Percentiles rank a stretch among this genome's conserved stretches.
These are phyloP conservation scores for Trididemnum clinides DNA, from an alignment of 23 tunicate species.

Conservation along the genomic window DNA sequence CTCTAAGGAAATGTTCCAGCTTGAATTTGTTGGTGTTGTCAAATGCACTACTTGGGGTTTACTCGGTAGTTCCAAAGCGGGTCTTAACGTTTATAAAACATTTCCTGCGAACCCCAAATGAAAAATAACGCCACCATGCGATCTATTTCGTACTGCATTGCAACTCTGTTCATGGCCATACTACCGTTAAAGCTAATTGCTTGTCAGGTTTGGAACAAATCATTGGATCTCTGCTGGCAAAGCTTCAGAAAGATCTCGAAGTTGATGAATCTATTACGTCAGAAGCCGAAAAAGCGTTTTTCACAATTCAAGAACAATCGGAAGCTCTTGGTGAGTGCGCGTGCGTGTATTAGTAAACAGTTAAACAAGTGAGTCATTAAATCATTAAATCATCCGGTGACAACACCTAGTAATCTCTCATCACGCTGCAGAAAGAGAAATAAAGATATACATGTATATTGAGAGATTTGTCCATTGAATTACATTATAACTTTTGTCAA, in stretches of 20 bases:
- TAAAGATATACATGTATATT: no score
- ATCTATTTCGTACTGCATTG: not conserved
- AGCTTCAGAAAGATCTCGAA: constrained; percentile 86
- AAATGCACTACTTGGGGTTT: not conserved
- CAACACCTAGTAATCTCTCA: no score
- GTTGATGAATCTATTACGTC: constrained; percentile 82
- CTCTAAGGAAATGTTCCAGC: no score
- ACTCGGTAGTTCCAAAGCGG: not conserved
- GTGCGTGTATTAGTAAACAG: no score
- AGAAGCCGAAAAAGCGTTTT: constrained; percentile 79
- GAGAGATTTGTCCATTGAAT: no score
- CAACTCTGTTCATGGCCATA: not conserved
- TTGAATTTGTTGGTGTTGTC: no score
- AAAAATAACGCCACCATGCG: not conserved
- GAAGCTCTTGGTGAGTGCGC: constrained; percentile 47
- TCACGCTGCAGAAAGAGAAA: no score
- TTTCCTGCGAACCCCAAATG: no score
- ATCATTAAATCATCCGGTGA: no score
- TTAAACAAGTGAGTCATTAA: no score
- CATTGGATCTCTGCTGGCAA: constrained; percentile 57
- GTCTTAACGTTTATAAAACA: not conserved
- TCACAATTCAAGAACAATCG: constrained; percentile 62
- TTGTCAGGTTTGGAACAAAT: constrained; percentile 72
- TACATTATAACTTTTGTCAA: no score
- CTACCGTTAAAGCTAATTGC: no score